A percentile compares a stretch with the other conserved stretches of the same genome.
phyloP scores from a whole-genome alignment of 2,888 invertebrate genomes.

The Protodeltote pygarga region DNA sequence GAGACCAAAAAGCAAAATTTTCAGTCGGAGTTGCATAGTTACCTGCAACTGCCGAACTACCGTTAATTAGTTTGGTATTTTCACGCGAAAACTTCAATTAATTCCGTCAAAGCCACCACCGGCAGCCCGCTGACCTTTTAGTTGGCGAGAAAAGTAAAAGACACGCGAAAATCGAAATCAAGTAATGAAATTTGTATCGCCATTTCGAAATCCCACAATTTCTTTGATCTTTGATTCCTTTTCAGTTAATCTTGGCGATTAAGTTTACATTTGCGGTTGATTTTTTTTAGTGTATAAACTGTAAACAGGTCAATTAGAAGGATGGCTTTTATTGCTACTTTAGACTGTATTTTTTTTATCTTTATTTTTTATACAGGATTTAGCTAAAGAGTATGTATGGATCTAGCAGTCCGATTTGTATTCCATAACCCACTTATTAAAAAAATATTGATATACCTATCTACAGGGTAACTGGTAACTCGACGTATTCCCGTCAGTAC shows the following conservation, averaged over 20 bases:
- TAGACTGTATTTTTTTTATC: too few species aligned
- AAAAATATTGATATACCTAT: too few species aligned
- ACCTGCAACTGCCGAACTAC: conserved; percentile 58
- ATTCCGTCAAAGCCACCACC: conserved; percentile 71
- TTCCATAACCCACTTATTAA: too few species aligned
- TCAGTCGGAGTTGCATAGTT: conserved; percentile 41
- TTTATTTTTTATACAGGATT: too few species aligned
- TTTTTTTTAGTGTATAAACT: conserved; percentile 11
- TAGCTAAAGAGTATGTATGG: too few species aligned
- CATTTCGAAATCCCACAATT: conserved; percentile 57
- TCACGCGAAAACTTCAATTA: conserved; percentile 78
- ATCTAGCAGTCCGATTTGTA: too few species aligned
- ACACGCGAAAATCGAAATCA: conserved; percentile 64
- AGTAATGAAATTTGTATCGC: conserved; percentile 69
- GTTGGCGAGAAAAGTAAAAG: conserved; percentile 67
- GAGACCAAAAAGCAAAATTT: conserved; percentile 49
- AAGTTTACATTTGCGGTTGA: conserved; percentile 33
- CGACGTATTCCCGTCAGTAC: too few species aligned
- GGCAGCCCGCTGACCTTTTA: conserved; percentile 54
- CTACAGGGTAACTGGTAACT: too few species aligned
- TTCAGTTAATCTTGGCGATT: conserved; percentile 41
- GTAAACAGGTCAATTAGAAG: neutral
- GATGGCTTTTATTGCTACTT: too few species aligned
- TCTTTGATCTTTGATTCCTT: conserved; percentile 49
- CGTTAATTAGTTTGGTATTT: conserved; percentile 76